Evolutionary conservation across 2,888 invertebrate genomes (phyloP), one percentile per base, ranked within the genome.

Genomic region (Euplexia lucipara): DNA sequence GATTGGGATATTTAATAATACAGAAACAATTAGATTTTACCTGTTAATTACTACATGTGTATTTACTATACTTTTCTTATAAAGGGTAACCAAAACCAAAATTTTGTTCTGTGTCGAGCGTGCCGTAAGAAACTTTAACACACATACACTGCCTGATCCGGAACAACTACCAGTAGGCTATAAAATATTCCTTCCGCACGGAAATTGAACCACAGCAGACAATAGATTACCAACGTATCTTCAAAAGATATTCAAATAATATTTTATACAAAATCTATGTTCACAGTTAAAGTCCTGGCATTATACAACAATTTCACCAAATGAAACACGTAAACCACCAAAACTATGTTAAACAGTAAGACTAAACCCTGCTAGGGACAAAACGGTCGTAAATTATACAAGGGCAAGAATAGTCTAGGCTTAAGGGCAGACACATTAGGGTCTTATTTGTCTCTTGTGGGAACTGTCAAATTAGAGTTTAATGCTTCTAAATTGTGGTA

Each of bases 391-490:
- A 16, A 70, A 69, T 51, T 41, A 58, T 53, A 30, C 9, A 57
- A 34, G 18, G 8, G 42, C 42, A 22, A 45, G 14, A 45, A 26
- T 41, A 12, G 32, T 34, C 22, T 61, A 49, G 58, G 45, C 16
- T 47, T 58, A n/a, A 71, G 41, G 37, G 12, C 22, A 45, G 20
- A 54, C 35, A 18, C 48, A 72, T 68, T 64, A 58, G 49, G 26
- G 12, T 32, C 39, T 34, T 60, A 77, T 39, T 77, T 59, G 1
- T 58, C 60, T 51, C 53, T 20, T 16, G 57, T 44, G 47, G 35
- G 39, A 8, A 34, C 59, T 54, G 63, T 60, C 62, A 71, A 58
- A 62, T 63, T 60, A 66, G 42, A 47, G 20, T 52, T 57, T 37
- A 66, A 66, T 73, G 44, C 22, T 22, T 37, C 18, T 3, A 32